Evolutionary conservation across 1,140 invertebrate genomes (phyloP).

Genomic region (Asobara japonica): DNA sequence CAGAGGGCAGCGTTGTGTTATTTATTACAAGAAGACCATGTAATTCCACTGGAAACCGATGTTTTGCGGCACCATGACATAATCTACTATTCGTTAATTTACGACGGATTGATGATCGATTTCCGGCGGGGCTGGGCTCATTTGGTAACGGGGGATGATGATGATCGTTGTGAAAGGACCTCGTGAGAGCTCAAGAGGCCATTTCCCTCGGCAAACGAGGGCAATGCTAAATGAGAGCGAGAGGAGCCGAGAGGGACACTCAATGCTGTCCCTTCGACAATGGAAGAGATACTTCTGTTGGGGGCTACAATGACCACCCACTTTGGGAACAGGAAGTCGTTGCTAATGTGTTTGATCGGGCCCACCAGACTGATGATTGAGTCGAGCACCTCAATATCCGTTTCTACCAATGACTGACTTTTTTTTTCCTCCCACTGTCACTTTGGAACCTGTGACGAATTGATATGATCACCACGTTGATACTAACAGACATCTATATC

Average conservation of each 20-base stretch:
- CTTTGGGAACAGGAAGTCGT: slow-evolving; percentile 53
- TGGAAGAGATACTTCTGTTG: slow-evolving; percentile 30
- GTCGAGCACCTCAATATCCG: slow-evolving; percentile 31
- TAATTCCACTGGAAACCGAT: too few relatives aligned
- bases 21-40: too few relatives aligned
- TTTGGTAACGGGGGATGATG: slow-evolving; percentile 2
- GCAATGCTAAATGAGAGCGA: neutral
- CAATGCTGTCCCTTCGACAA: slow-evolving; percentile 47
- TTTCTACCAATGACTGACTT: slow-evolving; percentile 17
- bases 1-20: too few relatives aligned
- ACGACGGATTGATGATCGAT: neutral
- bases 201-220: slow-evolving; percentile 14
- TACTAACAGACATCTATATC: neutral
- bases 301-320: slow-evolving; percentile 47
- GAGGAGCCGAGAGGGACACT: slow-evolving; percentile 25
- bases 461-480: neutral
- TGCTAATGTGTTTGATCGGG: slow-evolving; percentile 60
- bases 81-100: too few relatives aligned
- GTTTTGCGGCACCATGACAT: too few relatives aligned
- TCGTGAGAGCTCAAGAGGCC: neutral
- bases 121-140: neutral
- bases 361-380: slow-evolving; percentile 22
- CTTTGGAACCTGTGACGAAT: neutral
- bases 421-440: slow-evolving; percentile 14
- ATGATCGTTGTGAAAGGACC: neutral